Conservation (phyloP, 2,797 vertebrate species). For the Strix occidentalis region DNA sequence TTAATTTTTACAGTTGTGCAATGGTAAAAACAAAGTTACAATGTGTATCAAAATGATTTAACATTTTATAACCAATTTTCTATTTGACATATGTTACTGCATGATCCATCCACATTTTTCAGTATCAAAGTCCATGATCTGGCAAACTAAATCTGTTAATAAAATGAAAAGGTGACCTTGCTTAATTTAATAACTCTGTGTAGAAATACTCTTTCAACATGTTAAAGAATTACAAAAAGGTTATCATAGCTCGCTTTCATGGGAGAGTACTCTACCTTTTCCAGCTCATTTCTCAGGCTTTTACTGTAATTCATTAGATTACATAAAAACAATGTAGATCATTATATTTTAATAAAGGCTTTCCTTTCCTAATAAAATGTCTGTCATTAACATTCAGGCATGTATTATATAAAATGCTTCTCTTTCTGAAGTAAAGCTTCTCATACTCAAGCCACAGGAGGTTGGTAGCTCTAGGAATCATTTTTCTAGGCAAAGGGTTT, state of each 20-base stretch:
- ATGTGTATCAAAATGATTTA: conserved; percentile 1
- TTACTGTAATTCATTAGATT: conserved; percentile 57
- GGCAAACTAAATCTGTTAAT: conserved; percentile 72
- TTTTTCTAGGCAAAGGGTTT: background rate
- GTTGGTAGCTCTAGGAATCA: background rate
- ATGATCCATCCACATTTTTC: conserved; percentile 49
- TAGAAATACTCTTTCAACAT: conserved; percentile 78
- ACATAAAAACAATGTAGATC: conserved; percentile 61
- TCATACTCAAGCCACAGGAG: background rate
- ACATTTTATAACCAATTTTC: conserved; percentile 46
- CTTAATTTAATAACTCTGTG: conserved; percentile 77
- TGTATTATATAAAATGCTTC: background rate
- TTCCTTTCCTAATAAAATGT: conserved; percentile 50
- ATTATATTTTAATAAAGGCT: conserved; percentile 61
- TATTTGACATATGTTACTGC: conserved; percentile 52
- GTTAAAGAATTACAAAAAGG: conserved; percentile 76
- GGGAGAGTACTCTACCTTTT: conserved; percentile 57
- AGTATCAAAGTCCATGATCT: conserved; percentile 71
- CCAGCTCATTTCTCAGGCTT: conserved; percentile 62
- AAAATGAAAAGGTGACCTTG: conserved; percentile 82
- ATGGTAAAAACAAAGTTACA: background rate
- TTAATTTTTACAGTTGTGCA: background rate
- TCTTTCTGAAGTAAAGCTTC: background rate
- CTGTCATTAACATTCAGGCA: conserved; percentile 49
- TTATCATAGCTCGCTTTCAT: conserved; percentile 66